phyloP scores from a whole-genome alignment of 1,140 invertebrate species.

The Ceratina australensis region DNA sequence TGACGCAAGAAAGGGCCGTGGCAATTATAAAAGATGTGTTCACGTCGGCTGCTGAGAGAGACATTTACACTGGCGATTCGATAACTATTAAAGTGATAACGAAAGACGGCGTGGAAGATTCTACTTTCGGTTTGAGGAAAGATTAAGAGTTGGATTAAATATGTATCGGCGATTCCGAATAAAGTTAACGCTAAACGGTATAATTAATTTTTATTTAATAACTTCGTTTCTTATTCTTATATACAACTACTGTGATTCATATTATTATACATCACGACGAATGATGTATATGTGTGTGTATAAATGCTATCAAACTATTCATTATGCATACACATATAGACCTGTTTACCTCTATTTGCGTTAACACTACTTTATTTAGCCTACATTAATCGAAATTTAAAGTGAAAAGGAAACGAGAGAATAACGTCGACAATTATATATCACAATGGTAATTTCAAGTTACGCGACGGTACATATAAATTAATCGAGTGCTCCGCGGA shows the following conservation, averaged over 20 bases:
- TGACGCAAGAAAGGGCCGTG: constrained; percentile 90
- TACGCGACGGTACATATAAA: constrained; percentile 49
- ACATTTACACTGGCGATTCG: constrained; percentile 97
- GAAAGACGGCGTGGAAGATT: constrained; percentile 89
- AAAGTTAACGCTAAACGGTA: constrained; percentile 42
- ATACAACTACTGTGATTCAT: constrained; percentile 28
- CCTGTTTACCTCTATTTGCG: constrained; percentile 18
- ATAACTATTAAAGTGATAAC: constrained; percentile 95
- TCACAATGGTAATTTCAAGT: constrained; percentile 43
- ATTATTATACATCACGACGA: constrained; percentile 25
- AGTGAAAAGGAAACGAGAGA: not conserved
- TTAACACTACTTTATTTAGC: constrained; percentile 40
- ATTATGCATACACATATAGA: constrained; percentile 35
- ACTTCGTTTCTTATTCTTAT: constrained; percentile 35
- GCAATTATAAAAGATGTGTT: constrained; percentile 96
- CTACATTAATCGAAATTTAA: constrained; percentile 21
- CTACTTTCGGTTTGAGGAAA: constrained; percentile 86
- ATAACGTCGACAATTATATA: constrained; percentile 11
- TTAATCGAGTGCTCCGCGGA: constrained; percentile 48
- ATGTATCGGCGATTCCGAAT: constrained; percentile 41
- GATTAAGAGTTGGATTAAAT: constrained; percentile 85
- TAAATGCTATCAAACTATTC: constrained; percentile 33
- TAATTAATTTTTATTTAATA: constrained; percentile 42
- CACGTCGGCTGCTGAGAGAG: constrained; percentile 97
- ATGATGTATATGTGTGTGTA: constrained; percentile 14